Base-by-base conservation (phyloP, 2,113 vertebrate genomes). In the Anolis sagrei region DNA sequence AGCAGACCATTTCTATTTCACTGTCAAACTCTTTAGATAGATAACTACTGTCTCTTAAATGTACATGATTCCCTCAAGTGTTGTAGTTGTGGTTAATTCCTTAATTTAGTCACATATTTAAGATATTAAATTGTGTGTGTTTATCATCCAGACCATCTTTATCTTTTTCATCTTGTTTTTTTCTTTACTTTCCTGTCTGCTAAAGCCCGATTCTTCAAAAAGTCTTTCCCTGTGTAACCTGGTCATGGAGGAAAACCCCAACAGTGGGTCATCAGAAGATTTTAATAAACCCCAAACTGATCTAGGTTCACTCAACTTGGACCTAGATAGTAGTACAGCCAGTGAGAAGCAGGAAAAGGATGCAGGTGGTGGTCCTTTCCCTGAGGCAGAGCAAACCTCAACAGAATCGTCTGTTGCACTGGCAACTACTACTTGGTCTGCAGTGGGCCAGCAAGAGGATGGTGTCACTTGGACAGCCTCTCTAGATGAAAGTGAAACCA, bases 151-250 rank as follows among this genome's bases (percentile, higher is more conserved):
- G 69, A 93, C 94, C 88, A 25, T 89, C 94, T 95, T 95, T 94
- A 92, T 95, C 92, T 95, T 82, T 95, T 97, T 94, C 96, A 96
- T 95, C 96, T 96, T 91, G 95, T 94, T 94, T 92, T 95, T 88
- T 86, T 81, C 93, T 95, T 97, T 97, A 93, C 94, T 95, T 90
- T 95, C 94, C 93, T 96, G 91, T 95, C 95, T 94, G 94, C 93
- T 94, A 95, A 96, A 97, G 97, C 94, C 95, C 92, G 96, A 97
- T 79, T 95, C 96, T 96, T 96, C 96, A 96, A 96, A 97, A 97
- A 97, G 95, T 96, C 95, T 96, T 95, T 97, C 96, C 93, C 87
- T 97, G 91, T 96, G 91, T 97, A 96, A 96, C 95, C 94, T 97
- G 94, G 87, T 95, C 93, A 95, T 96, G 94, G 96, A 96, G 93